Conservation (phyloP, 2,888 invertebrate genomes). For the Phyllotreta striolata region DNA sequence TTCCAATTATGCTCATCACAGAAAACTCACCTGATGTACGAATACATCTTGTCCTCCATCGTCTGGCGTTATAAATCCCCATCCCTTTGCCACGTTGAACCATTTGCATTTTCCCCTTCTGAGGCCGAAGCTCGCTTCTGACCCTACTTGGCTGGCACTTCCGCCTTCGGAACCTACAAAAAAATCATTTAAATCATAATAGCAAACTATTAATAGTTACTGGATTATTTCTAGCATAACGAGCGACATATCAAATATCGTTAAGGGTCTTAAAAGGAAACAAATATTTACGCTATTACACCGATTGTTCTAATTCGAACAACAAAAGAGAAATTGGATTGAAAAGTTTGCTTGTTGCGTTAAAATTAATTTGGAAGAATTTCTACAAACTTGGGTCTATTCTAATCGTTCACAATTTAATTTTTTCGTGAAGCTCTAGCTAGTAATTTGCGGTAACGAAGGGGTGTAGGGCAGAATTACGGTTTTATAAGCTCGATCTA, state of each 20-base stretch:
- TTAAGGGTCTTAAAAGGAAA: too few species aligned
- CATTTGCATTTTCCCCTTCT: constrained; percentile 89
- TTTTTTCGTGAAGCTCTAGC: not conserved
- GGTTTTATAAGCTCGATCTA: constrained; percentile 4
- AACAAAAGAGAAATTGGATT: not conserved
- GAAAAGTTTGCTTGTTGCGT: not conserved
- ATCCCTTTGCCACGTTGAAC: constrained; percentile 96
- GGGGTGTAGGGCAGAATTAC: constrained; percentile 8
- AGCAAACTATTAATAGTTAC: too few species aligned
- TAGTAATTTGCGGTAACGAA: constrained; percentile 5
- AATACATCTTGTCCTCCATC: constrained; percentile 92
- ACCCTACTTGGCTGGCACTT: constrained; percentile 60
- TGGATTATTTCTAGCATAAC: too few species aligned
- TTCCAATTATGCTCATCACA: not conserved
- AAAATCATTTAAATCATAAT: constrained; percentile 19
- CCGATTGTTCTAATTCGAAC: not conserved
- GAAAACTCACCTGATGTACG: constrained; percentile 83
- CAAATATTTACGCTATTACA: not conserved
- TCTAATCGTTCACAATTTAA: not conserved
- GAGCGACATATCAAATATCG: too few species aligned
- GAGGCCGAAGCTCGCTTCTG: constrained; percentile 66
- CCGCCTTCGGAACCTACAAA: constrained; percentile 60
- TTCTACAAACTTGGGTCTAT: too few species aligned
- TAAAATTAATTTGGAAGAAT: too few species aligned
- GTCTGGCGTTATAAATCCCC: constrained; percentile 92